These are phyloP conservation scores for Eupeodes corollae DNA, from an alignment of 1,140 invertebrate genomes.

Conservation along the genomic window DNA sequence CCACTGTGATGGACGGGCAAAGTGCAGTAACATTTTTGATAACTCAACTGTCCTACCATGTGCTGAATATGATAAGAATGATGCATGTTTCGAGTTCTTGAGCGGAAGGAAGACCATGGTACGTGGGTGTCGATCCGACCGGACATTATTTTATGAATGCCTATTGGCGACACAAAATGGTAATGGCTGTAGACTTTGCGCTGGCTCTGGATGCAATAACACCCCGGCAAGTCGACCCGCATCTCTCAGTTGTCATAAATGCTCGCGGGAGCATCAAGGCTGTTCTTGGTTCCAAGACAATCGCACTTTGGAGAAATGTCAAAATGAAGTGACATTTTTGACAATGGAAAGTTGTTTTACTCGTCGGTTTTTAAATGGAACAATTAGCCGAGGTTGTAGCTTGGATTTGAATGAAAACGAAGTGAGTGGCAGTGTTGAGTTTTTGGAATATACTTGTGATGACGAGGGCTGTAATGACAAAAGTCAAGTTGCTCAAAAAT, in stretches of 20 bases:
- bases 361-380: not conserved
- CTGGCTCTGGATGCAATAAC: conserved; percentile 17
- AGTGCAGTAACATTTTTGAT: conserved; percentile 8
- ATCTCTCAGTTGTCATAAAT: not conserved
- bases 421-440: not conserved
- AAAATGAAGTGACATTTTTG: not conserved
- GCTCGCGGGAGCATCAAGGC: not conserved
- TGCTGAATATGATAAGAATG: not conserved
- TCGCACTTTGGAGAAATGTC: not conserved
- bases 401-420: not conserved
- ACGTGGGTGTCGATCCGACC: conserved; percentile 22
- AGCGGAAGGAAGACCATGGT: conserved; percentile 6
- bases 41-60: conserved; percentile 13
- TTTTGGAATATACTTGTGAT: not conserved
- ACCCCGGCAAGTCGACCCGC: not conserved
- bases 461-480: not conserved
- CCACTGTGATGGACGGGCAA: conserved; percentile 13
- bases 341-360: not conserved
- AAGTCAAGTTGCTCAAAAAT: not conserved
- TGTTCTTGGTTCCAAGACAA: not conserved
- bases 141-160: conserved; percentile 21
- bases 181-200: conserved; percentile 14
- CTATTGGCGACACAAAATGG: conserved; percentile 11
- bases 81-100: conserved; percentile 20
- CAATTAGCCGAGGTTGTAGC: not conserved